A percentile compares a stretch with the other conserved stretches of the same genome.
phyloP scores from a whole-genome alignment of 2,888 invertebrate species.

The Agonopterix subpropinquella region DNA sequence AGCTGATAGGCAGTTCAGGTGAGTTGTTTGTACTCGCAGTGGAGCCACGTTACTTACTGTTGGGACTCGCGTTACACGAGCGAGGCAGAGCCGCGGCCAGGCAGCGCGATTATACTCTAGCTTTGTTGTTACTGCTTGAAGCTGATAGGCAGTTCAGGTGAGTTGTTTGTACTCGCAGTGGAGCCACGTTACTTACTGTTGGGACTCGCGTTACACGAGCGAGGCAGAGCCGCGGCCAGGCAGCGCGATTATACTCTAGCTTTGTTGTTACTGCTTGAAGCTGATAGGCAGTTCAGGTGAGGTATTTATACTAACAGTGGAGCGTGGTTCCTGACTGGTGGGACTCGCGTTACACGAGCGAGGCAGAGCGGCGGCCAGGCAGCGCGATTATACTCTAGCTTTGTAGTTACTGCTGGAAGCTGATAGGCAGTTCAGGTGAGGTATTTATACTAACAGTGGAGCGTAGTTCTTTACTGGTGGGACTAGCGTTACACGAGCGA shows the following conservation, averaged over 20 bases:
- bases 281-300: constrained; percentile 82
- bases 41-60: constrained; percentile 81
- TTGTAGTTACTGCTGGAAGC: constrained; percentile 86
- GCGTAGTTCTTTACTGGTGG: constrained; percentile 81
- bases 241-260: constrained; percentile 81
- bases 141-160: constrained; percentile 84
- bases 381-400: constrained; percentile 80
- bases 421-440: constrained; percentile 80
- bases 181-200: constrained; percentile 83
- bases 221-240: constrained; percentile 81
- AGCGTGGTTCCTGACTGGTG: constrained; percentile 81
- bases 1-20: constrained; percentile 84
- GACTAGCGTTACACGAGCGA: constrained; percentile 87
- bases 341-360: constrained; percentile 89
- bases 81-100: constrained; percentile 83
- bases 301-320: constrained; percentile 42
- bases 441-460: constrained; percentile 59
- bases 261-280: constrained; percentile 84
- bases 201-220: constrained; percentile 88
- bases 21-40: constrained; percentile 31
- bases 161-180: constrained; percentile 29
- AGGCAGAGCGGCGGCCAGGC: constrained; percentile 80
- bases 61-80: constrained; percentile 88
- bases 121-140: constrained; percentile 84
- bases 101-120: constrained; percentile 79